Evolutionary conservation across 37 sponge, comb jelly and placozoan genomes (phyloP), one percentile per base, ranked within the genome.

Genomic region (Halichondria panicea): DNA sequence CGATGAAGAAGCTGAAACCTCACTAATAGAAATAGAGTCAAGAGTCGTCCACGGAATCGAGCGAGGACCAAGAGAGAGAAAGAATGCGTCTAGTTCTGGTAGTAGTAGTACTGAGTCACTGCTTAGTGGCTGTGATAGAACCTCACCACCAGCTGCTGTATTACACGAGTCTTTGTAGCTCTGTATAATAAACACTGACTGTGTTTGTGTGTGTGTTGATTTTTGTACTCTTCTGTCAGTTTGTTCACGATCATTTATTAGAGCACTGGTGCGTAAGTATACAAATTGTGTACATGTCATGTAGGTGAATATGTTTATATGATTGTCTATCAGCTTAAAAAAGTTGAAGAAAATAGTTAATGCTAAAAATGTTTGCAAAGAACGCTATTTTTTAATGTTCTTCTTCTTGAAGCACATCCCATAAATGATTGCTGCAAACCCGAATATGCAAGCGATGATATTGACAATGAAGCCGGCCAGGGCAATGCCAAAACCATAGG

Each of bases 401-500:
- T n/a, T n/a, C n/a, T 6, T 21, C 32, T 39, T 2, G 21, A 57
- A 57, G 57, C 42, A 52, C 24, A 82, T 27, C 55, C 68, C 31
- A 53, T 77, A 77, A 60, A 71, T 83, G 18, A 91, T 81, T 19
- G 92, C 74, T 5, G 63, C 56, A 42, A 82, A 30, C 15, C 82
- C 72, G 7, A 63, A 73, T 6, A 82, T 70, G 0, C 84, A 53
- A 52, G 83, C 87, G 33, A 91, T 54, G 25, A 79, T 24, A 35
- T 86, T 78, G 56, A 91, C 68, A 42, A 71, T 72, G 66, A 86
- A 71, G 22, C 84, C 82, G 2, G 87, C 84, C 62, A 86, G 74
- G 28, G 70, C 87, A 27, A 91, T 62, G 1, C 92, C 92, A 82
- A 86, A 91, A 0, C 92, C 92, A 74, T 86, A 86, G 13, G 87